A percentile compares a stretch with the other conserved stretches of the same genome.
These are phyloP conservation scores for Origma solitaria DNA, from an alignment of 2,113 vertebrate species.

Conservation along the genomic window DNA sequence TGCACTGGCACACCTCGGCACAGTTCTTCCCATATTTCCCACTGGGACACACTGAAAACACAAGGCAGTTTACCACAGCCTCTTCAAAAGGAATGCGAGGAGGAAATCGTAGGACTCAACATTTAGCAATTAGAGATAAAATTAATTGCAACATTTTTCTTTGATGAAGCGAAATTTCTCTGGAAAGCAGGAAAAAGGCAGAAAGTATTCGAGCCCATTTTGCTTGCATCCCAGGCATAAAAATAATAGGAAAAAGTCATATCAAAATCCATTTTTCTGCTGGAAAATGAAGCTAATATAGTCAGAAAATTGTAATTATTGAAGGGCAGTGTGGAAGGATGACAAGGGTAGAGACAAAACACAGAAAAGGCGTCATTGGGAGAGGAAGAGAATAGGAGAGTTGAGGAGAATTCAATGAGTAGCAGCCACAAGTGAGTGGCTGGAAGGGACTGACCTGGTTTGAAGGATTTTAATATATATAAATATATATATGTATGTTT, in stretches of 20 bases:
- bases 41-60: constrained; percentile 84
- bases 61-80: not conserved
- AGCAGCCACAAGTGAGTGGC: not conserved
- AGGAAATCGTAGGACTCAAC: not conserved
- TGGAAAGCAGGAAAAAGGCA: not conserved
- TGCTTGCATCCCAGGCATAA: not conserved
- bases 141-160: not conserved
- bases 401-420: not conserved
- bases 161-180: not conserved
- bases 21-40: constrained; percentile 88
- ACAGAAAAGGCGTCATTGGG: not conserved
- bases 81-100: not conserved
- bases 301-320: not conserved
- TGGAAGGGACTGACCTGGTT: not conserved
- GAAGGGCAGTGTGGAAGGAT: not conserved
- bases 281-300: not conserved
- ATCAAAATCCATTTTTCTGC: not conserved
- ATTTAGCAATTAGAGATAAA: not conserved
- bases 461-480: not conserved
- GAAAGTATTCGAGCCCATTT: not conserved
- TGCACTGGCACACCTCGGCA: constrained; percentile 85
- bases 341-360: not conserved
- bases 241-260: not conserved
- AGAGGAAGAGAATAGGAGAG: not conserved
- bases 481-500: not conserved